Base-by-base conservation (phyloP, 35 echinoderm and acorn worm species). In the Apostichopus japonicus region DNA sequence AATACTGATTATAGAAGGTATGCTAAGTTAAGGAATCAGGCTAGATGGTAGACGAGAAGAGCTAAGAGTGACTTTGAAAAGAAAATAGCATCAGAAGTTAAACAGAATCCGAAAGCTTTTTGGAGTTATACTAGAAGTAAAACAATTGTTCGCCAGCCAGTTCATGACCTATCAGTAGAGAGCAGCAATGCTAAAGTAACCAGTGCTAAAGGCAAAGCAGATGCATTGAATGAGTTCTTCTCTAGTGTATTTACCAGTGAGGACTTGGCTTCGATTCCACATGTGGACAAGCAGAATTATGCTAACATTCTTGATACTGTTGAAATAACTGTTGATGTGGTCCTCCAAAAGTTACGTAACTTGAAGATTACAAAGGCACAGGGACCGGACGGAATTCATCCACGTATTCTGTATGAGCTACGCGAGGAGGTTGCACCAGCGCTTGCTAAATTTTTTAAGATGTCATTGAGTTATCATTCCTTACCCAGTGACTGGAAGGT, bases 371-470 rank as follows among this genome's bases (percentile, higher is more conserved):
- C n/a, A n/a, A n/a, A n/a, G n/a, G n/a, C n/a, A n/a, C n/a, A n/a
- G n/a, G n/a, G n/a, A n/a, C n/a, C n/a, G n/a, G n/a, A 79, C n/a
- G 77, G 77, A n/a, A 6, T 79, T 23, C 19, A 79, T 79, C 27
- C 77, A 8, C 77, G 77, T 79, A 19, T 79, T 79, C 77, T 79
- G 77, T 79, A 8, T n/a, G 77, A 79, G 77, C 6, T n/a, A 8
- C 77, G 77, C 19, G 6, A 8, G 6, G 77, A 8, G 6, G n/a
- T 79, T 44, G 6, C 6, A 8, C 6, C 6, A 8, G 77, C 77
- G n/a, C n/a, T 79, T 6, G 27, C 6, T 79, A n/a, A 6, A 8
- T 8, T 79, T 79, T 79, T 79, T 44, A 79, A 79, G 77, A 79
- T 8, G 19, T 79, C 77, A 6, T 79, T 79, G 6, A 79, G 77